Base-by-base conservation (phyloP, 2,888 invertebrate species). In the Stenoptilia bipunctidactyla region DNA sequence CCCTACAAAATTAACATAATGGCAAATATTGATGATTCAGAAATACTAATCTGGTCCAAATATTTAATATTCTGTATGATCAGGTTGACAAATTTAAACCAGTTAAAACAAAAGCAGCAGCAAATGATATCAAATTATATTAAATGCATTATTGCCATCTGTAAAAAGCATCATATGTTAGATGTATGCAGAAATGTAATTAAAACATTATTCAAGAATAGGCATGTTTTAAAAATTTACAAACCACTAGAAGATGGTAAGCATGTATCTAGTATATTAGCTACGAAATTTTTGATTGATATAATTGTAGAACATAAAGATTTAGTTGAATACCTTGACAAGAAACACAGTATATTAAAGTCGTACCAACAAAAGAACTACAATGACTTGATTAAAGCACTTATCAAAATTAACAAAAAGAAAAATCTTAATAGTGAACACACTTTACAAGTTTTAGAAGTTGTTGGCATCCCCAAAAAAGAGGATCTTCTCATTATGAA, bases 341-440 rank as follows among this genome's bases (percentile, higher is more conserved):
- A 50, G 10, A 74, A 65, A 46, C 57, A 66, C 43, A 66, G 55
- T 36, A 53, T 85, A 43, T 58, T 88, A 13, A 68, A 69, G 39
- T 73, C 85, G 1, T 89, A 85, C 49, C 83, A 82, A 52, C 72
- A 82, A 42, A 89, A 88, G 57, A 82, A 88, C 45, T 71, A 84
- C 36, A 56, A 56, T 41, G 72, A 83, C 49, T 59, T 88, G 4
- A 57, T 67, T 1, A 73, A 68, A 52, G 69, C 77, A 1, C 66
- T 87, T 27, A 67, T 71, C 42, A 86, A 86, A 61, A 70, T 84
- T 13, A 73, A 67, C 45, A 73, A 69, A 54, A 62, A 58, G 38
- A 71, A 71, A 47, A 66, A 68, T 49, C 46, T 69, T 0, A 66
- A 66, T 39, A 60, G 66, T 48, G 61, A 63, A 27, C 67, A 67